Evolutionary conservation across 2,888 invertebrate species (phyloP).

Genomic region (Chironomus riparius): DNA sequence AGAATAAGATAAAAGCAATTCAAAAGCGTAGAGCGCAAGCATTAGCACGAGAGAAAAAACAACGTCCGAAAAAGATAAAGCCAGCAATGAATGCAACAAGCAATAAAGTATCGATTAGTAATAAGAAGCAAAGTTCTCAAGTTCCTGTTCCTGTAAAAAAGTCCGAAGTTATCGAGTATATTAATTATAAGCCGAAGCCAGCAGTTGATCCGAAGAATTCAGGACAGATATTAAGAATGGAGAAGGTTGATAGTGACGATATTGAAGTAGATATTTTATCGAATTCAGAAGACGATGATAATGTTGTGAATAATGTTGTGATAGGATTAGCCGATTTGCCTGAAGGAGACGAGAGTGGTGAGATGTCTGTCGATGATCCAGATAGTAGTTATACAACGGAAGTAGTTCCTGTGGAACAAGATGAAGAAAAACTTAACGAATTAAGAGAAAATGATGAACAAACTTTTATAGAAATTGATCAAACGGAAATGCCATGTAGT

Average conservation of each 20-base stretch:
- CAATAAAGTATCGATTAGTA: neutral
- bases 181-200: slow-evolving; percentile 10
- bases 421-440: slow-evolving; percentile 23
- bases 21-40: slow-evolving; percentile 15
- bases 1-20: slow-evolving; percentile 24
- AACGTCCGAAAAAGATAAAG: slow-evolving; percentile 10
- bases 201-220: slow-evolving; percentile 13
- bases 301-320: neutral
- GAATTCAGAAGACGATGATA: slow-evolving; percentile 32
- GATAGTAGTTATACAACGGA: slow-evolving; percentile 8
- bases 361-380: neutral
- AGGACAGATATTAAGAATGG: slow-evolving; percentile 14
- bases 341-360: slow-evolving; percentile 19
- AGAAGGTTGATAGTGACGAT: slow-evolving; percentile 48
- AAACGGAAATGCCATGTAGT: slow-evolving; percentile 42
- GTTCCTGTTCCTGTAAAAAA: neutral
- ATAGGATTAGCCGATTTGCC: neutral
- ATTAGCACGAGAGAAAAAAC: slow-evolving; percentile 9
- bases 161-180: neutral
- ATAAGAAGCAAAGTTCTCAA: neutral
- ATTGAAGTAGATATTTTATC: slow-evolving; percentile 54
- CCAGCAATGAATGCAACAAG: neutral
- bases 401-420: neutral
- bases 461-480: slow-evolving; percentile 32
- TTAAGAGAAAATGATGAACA: slow-evolving; percentile 29